phyloP scores from a whole-genome alignment of 2,113 vertebrate genomes.

The Elephas maximus region DNA sequence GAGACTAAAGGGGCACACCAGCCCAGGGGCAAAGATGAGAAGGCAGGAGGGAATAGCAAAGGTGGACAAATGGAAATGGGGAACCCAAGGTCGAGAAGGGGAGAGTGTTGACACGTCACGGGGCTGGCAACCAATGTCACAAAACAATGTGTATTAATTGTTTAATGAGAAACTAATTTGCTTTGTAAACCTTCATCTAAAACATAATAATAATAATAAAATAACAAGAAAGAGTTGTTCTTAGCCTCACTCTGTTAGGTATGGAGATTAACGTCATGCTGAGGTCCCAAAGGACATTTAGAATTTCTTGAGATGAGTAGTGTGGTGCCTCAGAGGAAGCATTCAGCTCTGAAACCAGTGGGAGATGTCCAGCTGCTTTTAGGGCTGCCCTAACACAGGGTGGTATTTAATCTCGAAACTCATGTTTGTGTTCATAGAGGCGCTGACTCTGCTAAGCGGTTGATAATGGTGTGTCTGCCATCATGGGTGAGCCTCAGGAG shows the following conservation, averaged over 20 bases:
- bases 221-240: not conserved
- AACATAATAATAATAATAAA: too few relatives aligned
- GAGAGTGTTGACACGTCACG: too few relatives aligned
- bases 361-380: not conserved
- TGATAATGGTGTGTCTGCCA: not conserved
- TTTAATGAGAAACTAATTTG: too few relatives aligned
- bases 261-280: not conserved
- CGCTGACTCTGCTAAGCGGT: not conserved
- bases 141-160: too few relatives aligned
- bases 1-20: too few relatives aligned
- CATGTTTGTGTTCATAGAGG: not conserved
- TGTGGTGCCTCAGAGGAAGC: not conserved
- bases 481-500: not conserved
- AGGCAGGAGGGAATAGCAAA: too few relatives aligned
- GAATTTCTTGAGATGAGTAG: not conserved
- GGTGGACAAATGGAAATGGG: too few relatives aligned
- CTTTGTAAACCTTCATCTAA: too few relatives aligned
- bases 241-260: not conserved
- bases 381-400: not conserved
- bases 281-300: not conserved
- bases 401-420: not conserved
- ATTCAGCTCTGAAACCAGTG: not conserved
- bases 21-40: too few relatives aligned
- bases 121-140: too few relatives aligned
- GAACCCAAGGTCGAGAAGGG: too few relatives aligned